Evolutionary conservation across 1,140 invertebrate species (phyloP).

Genomic region (Linepithema humile): DNA sequence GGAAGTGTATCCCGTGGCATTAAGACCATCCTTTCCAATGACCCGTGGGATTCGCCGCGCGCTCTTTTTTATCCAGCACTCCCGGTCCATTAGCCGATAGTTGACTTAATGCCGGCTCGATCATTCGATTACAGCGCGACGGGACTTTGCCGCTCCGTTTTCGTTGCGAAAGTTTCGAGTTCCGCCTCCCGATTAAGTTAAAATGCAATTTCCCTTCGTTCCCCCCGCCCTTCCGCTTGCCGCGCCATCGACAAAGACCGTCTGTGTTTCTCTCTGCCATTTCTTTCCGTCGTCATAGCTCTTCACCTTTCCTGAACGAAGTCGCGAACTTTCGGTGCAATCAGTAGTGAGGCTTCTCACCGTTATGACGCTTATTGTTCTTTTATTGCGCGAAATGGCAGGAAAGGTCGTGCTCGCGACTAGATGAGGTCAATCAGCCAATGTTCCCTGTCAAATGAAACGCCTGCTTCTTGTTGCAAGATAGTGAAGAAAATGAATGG

Average conservation of each 20-base stretch:
- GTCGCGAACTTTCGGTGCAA: constrained; percentile 57
- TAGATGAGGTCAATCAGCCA: constrained; percentile 67
- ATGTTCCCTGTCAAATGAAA: constrained; percentile 60
- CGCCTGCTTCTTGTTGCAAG: constrained; percentile 33
- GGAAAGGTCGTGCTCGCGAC: constrained; percentile 47
- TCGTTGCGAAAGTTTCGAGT: constrained; percentile 66
- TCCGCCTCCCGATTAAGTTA: constrained; percentile 70
- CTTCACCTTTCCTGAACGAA: constrained; percentile 30
- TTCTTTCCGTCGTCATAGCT: constrained; percentile 39
- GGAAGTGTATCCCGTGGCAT: neutral
- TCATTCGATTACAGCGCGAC: constrained; percentile 69
- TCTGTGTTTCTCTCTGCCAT: constrained; percentile 17
- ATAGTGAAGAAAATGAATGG: constrained; percentile 15
- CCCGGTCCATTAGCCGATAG: constrained; percentile 68
- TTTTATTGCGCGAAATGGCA: constrained; percentile 62
- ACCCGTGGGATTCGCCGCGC: constrained; percentile 38
- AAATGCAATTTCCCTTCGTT: constrained; percentile 66
- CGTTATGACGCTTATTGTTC: constrained; percentile 67
- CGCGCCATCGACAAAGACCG: constrained; percentile 17
- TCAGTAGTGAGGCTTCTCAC: constrained; percentile 51
- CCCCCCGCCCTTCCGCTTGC: neutral
- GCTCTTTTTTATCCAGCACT: constrained; percentile 63
- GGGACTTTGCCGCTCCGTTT: constrained; percentile 64
- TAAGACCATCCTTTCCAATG: neutral
- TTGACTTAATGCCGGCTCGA: constrained; percentile 68